These are phyloP conservation scores for Paelopatides confundens DNA, from an alignment of 53 echinoderm and acorn worm genomes.

Conservation along the genomic window DNA sequence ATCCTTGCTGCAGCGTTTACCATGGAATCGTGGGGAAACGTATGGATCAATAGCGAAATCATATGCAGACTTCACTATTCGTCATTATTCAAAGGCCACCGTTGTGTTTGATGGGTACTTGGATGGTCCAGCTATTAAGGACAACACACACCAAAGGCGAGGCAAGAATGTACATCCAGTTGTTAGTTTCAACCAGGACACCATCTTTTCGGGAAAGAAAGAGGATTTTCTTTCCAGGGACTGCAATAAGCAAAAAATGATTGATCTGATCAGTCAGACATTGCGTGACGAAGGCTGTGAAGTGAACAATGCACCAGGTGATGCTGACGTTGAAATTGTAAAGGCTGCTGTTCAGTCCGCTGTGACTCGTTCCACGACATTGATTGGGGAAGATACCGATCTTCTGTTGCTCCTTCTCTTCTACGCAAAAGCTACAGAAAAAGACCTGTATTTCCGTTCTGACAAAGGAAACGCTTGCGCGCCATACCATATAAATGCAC, in stretches of 20 bases:
- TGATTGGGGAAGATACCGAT: conserved; percentile 48
- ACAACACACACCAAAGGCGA: background rate
- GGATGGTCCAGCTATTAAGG: conserved; percentile 10
- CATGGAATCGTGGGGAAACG: conserved; percentile 31
- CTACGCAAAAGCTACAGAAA: background rate
- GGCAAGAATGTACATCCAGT: background rate
- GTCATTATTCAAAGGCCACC: background rate
- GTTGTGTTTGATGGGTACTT: conserved; percentile 55
- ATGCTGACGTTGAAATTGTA: conserved; percentile 41
- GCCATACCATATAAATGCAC: background rate
- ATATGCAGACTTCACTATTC: background rate
- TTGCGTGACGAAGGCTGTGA: background rate
- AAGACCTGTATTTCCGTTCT: background rate
- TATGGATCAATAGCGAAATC: conserved; percentile 20
- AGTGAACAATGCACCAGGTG: conserved; percentile 10
- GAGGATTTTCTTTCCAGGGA: conserved; percentile 15
- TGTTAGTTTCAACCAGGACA: no score
- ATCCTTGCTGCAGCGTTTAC: conserved; percentile 37
- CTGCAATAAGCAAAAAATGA: conserved; percentile 19
- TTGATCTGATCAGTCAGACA: conserved; percentile 5
- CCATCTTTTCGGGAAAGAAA: background rate
- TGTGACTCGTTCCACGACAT: background rate
- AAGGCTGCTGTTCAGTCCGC: conserved; percentile 27
- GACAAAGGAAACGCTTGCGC: background rate
- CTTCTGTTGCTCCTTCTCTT: conserved; percentile 41